These are phyloP conservation scores for Dreissena polymorpha DNA, from an alignment of 1,140 invertebrate genomes.

Conservation along the genomic window DNA sequence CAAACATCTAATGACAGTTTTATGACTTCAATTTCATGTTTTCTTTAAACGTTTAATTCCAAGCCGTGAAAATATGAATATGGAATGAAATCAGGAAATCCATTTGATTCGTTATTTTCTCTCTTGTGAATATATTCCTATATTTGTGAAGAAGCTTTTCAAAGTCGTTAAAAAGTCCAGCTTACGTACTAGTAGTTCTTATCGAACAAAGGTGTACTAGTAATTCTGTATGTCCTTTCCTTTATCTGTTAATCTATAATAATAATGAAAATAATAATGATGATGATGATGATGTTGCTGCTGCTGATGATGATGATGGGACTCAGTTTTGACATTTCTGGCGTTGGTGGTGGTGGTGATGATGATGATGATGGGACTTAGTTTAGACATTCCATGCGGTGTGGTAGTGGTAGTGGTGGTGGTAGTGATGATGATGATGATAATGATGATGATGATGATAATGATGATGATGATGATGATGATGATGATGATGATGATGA, in stretches of 20 bases:
- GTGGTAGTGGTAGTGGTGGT: conserved; percentile 2
- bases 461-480: conserved; percentile 15
- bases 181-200: too few relatives aligned
- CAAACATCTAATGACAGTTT: background rate
- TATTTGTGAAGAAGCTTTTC: too few relatives aligned
- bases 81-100: too few relatives aligned
- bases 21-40: background rate
- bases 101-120: too few relatives aligned
- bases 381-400: conserved; percentile 28
- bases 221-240: background rate
- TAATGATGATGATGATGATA: background rate
- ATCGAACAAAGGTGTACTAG: too few relatives aligned
- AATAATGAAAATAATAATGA: too few relatives aligned
- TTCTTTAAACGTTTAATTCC: too few relatives aligned
- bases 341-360: conserved; percentile 23
- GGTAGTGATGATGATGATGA: background rate
- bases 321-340: conserved; percentile 9
- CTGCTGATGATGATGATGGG: too few relatives aligned
- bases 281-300: too few relatives aligned
- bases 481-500: conserved; percentile 20
- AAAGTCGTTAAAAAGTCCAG: too few relatives aligned
- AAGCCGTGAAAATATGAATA: too few relatives aligned
- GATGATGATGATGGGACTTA: conserved; percentile 36
- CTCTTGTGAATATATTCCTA: too few relatives aligned
- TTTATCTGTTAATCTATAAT: background rate